Base-by-base conservation (phyloP, 2,797 vertebrate species). In the Acrocephalus scirpaceus region DNA sequence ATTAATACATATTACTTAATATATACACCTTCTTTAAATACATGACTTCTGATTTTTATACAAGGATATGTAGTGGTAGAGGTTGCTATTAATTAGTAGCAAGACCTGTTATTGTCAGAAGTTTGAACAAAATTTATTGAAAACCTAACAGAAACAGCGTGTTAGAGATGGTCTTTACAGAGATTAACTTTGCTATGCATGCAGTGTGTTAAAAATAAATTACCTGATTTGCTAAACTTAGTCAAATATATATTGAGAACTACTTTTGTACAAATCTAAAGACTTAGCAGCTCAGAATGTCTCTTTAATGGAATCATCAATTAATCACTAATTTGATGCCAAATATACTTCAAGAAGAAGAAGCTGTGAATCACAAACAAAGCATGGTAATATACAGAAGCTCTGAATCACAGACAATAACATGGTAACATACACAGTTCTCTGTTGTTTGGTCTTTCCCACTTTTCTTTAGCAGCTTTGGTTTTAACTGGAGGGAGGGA, bases 401-500 rank as follows among this genome's bases (percentile, higher is more conserved):
- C 44, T 82, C 18, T 72, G 53, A 85, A 44, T 72, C 48, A 21
- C 36, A 81, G 58, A 30, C 56, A 91, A 32, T 15, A 21, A 70
- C 62, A 19, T 18, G 70, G 51, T 95, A 67, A 77, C 95, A 14
- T 96, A 96, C 93, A 17, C 58, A 79, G 58, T 80, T 42, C 93
- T 97, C 92, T 93, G 48, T 83, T 90, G 74, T 92, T 88, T 79
- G 76, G 34, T 92, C 93, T 22, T 65, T 96, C 73, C 70, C 54
- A 36, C 62, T 97, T 75, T 80, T 95, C 91, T 92, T 93, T 60
- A 57, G 75, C 72, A 75, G 36, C 45, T 95, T 97, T 62, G 56
- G 36, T 96, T 98, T 98, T 91, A 96, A 88, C 98, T 98, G 90
- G 66, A 89, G 38, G 48, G 56, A 93, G 50, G 44, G 16, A 65